phyloP scores from a whole-genome alignment of 2,113 vertebrate species.

The Heterotilapia buettikoferi region DNA sequence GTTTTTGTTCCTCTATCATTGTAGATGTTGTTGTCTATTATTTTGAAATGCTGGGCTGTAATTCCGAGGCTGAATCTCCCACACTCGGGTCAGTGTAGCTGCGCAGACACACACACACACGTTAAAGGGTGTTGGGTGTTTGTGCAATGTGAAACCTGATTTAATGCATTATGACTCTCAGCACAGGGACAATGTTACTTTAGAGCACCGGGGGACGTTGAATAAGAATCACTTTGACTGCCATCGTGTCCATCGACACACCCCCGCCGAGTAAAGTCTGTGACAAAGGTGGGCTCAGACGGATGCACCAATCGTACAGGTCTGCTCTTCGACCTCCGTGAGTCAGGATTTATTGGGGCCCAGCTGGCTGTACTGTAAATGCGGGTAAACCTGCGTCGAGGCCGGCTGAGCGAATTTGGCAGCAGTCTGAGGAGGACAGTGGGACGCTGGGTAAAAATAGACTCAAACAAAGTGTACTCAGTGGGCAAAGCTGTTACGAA shows the following conservation, averaged over 20 bases:
- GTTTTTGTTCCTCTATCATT: neutral
- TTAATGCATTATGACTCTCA: neutral
- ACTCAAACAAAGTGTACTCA: neutral
- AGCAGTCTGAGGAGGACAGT: neutral
- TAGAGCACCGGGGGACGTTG: accelerated
- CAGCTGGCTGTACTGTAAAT: neutral
- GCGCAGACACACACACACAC: neutral
- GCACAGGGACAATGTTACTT: neutral
- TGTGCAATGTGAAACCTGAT: neutral
- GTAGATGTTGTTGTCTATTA: neutral
- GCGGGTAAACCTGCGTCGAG: neutral
- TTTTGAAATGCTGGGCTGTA: neutral
- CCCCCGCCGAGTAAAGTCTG: neutral
- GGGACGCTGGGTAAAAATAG: neutral
- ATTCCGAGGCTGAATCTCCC: neutral
- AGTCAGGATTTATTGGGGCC: neutral
- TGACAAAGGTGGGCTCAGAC: neutral
- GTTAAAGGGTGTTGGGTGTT: neutral
- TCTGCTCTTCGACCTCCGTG: neutral
- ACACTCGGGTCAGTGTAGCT: neutral
- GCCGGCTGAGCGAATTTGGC: neutral
- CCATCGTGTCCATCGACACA: accelerated
- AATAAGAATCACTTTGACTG: neutral
- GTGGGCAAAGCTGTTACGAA: neutral
- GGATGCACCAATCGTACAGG: neutral